Evolutionary conservation across 2,797 vertebrate genomes (phyloP).

Genomic region (Acrocephalus scirpaceus): DNA sequence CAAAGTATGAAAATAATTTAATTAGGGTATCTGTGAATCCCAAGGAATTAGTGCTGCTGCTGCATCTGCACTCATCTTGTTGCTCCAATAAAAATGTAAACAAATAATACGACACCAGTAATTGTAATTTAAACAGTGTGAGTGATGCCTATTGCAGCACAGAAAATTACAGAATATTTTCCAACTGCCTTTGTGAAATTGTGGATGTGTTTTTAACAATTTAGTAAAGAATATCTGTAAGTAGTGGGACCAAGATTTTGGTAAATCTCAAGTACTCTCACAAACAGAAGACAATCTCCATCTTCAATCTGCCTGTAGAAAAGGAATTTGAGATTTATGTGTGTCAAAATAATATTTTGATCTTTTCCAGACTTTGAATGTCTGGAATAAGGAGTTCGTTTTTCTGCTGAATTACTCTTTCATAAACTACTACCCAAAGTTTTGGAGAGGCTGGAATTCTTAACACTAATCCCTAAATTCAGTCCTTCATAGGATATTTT

Average conservation of each 20-base stretch:
- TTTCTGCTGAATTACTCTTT: neutral
- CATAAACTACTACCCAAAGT: neutral
- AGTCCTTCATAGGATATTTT: neutral
- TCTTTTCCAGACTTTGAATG: neutral
- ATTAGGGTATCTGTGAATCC: constrained; percentile 6
- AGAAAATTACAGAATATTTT: constrained; percentile 18
- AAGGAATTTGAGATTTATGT: neutral
- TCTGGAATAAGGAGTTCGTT: neutral
- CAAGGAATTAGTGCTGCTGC: neutral
- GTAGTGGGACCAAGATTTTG: neutral
- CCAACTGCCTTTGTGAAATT: neutral
- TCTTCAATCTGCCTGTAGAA: neutral
- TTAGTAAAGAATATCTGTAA: neutral
- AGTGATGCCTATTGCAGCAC: neutral
- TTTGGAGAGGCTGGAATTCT: neutral
- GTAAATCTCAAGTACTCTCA: neutral
- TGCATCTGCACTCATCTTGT: constrained; percentile 21
- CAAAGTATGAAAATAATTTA: constrained; percentile 3
- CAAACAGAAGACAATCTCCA: neutral
- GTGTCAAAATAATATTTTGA: neutral
- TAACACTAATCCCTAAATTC: neutral
- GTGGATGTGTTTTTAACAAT: neutral
- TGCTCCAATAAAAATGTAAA: constrained; percentile 9
- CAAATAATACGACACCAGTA: constrained; percentile 5
- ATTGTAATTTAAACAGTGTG: constrained; percentile 21